Conservation (phyloP, 2,888 invertebrate species). For the Tubulanus polymorphus region DNA sequence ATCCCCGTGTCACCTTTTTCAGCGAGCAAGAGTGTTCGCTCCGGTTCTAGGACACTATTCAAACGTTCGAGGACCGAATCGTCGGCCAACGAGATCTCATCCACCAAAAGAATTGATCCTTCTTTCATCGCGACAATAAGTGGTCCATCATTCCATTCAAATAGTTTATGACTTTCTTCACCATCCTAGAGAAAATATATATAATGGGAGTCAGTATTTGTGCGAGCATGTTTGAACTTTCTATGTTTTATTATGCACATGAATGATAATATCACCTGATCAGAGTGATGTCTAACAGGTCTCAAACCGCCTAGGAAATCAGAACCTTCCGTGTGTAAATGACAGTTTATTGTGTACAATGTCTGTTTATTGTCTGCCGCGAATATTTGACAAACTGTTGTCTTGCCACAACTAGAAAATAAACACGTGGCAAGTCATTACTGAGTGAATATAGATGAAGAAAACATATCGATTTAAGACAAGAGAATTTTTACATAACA, state of each 20-base stretch:
- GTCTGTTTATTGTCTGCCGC: constrained; percentile 62
- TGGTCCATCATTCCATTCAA: constrained; percentile 98
- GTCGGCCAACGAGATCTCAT: constrained; percentile 98
- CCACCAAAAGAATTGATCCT: constrained; percentile 87
- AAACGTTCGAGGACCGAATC: constrained; percentile 96
- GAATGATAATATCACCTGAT: no score
- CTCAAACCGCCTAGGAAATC: constrained; percentile 95
- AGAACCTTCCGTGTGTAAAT: constrained; percentile 97
- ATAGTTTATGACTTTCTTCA: constrained; percentile 57
- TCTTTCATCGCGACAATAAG: constrained; percentile 83
- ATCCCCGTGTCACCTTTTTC: constrained; percentile 73
- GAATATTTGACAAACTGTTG: constrained; percentile 87
- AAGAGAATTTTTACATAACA: constrained; percentile 9
- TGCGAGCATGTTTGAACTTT: no score
- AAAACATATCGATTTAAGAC: neutral
- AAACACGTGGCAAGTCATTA: no score
- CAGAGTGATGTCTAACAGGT: constrained; percentile 68
- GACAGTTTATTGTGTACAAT: constrained; percentile 87
- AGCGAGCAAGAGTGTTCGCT: constrained; percentile 81
- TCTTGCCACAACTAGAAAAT: constrained; percentile 78
- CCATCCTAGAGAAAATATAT: neutral
- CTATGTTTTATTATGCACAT: no score
- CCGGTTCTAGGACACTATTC: constrained; percentile 91
- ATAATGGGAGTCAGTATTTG: no score
- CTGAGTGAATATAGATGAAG: neutral